Evolutionary conservation across 2,888 invertebrate genomes (phyloP), one percentile per base, ranked within the genome.

Genomic region (Dioctria rufipes): DNA sequence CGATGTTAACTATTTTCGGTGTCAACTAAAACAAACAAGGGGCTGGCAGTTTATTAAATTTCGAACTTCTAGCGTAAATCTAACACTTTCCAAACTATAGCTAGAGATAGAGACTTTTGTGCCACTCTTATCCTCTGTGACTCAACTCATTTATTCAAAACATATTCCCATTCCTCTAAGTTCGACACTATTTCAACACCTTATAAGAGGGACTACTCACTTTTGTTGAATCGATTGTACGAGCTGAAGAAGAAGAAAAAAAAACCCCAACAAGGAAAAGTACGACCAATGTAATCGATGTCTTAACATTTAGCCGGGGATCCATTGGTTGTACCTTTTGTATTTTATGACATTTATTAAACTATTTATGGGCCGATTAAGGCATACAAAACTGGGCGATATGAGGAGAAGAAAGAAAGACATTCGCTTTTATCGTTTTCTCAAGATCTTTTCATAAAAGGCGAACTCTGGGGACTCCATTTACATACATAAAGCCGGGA

Each of bases 301-400:
- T 39, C 77, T 63, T 77, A 77, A 77, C 77, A 77, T 77, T 77
- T 77, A 77, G 49, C 63, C 37, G 13, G 63, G 61, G 2, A 63
- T 46, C 51, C 39, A 37, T 0, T 63, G 63, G 61, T 63, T 77
- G 63, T 77, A 49, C 63, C 63, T 63, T 77, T 77, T 77, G 77
- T 77, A 51, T 49, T 77, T 77, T 77, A 77, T 77, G 77, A 77
- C 77, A 77, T 77, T 77, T 77, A 77, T 77, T 77, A 77, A 77
- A 77, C 77, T 77, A 77, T 77, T 77, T 77, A 77, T 77, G 77
- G 77, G 42, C 49, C 77, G 77, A 77, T 77, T 77, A 77, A 63
- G 63, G 77, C 63, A 77, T 51, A 77, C 77, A 49, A 63, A 63
- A 37, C 63, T 46, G 42, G 43, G n/a, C 77, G 77, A 77, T 63